These are phyloP conservation scores for Plectus sambesii DNA, from an alignment of 1,140 invertebrate genomes.

Conservation along the genomic window DNA sequence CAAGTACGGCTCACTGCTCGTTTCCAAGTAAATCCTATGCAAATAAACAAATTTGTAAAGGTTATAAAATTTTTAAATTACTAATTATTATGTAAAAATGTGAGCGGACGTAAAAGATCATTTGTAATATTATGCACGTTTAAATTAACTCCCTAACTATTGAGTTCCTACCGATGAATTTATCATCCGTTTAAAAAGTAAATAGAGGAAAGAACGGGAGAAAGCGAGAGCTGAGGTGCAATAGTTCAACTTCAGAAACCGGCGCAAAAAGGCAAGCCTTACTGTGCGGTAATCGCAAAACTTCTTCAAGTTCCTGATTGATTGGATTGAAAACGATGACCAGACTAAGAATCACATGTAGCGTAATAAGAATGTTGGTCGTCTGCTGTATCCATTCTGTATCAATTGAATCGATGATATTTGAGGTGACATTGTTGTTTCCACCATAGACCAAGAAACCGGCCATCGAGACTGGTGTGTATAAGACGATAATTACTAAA, in stretches of 20 bases:
- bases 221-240: too few species aligned
- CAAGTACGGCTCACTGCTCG: constrained; percentile 61
- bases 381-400: constrained; percentile 36
- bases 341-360: constrained; percentile 41
- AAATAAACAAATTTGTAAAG: too few species aligned
- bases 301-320: constrained; percentile 42
- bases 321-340: constrained; percentile 43
- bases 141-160: neutral
- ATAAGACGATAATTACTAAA: constrained; percentile 27
- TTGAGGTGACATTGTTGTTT: constrained; percentile 33
- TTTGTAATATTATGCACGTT: constrained; percentile 1
- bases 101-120: too few species aligned
- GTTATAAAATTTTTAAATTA: too few species aligned
- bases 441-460: constrained; percentile 40
- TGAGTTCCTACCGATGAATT: neutral
- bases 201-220: too few species aligned
- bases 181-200: too few species aligned
- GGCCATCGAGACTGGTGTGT: constrained; percentile 33
- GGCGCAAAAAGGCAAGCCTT: too few species aligned
- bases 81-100: too few species aligned
- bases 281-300: constrained; percentile 41
- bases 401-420: constrained; percentile 42
- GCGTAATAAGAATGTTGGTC: constrained; percentile 41
- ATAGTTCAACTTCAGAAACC: too few species aligned
- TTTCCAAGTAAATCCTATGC: constrained; percentile 66